A percentile compares a stretch with the other conserved stretches of the same genome.
phyloP scores from a whole-genome alignment of 2,113 vertebrate species.

The Hippocampus mohnikei region DNA sequence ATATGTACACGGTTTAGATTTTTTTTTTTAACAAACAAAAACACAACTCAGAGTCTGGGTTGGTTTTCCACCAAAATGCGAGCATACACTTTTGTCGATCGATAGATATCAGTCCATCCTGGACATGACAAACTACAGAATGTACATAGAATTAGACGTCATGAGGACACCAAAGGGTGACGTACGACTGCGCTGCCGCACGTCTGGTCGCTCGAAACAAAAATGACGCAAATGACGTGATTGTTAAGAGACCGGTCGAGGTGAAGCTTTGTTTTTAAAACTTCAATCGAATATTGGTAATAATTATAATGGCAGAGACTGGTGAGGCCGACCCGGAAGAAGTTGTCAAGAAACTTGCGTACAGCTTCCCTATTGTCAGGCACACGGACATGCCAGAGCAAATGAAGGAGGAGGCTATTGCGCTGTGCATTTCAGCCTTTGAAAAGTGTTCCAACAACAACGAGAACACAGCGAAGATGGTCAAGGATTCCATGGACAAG shows the following conservation, averaged over 20 bases:
- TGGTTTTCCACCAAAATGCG: neutral
- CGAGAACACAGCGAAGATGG: neutral
- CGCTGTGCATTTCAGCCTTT: neutral
- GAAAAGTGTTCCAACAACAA: conserved; percentile 1
- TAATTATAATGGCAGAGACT: neutral
- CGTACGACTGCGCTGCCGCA: no score
- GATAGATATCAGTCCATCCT: no score
- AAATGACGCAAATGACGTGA: neutral
- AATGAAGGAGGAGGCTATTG: conserved; percentile 4
- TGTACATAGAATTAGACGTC: neutral
- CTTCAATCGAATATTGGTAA: no score
- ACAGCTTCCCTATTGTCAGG: conserved; percentile 1
- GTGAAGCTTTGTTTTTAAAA: neutral
- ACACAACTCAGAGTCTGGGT: no score
- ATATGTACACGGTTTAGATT: no score
- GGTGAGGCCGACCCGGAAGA: neutral
- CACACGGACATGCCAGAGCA: conserved; percentile 7
- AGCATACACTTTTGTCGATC: neutral
- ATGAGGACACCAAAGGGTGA: neutral
- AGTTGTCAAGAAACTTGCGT: neutral
- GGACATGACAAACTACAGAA: neutral
- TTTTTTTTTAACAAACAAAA: no score
- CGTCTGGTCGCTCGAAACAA: neutral
- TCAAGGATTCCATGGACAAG: conserved; percentile 8
- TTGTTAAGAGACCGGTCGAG: neutral